Percentiles rank a stretch among this genome's conserved stretches.
phyloP scores from a whole-genome alignment of 2,797 vertebrate species.

The Balearica regulorum region DNA sequence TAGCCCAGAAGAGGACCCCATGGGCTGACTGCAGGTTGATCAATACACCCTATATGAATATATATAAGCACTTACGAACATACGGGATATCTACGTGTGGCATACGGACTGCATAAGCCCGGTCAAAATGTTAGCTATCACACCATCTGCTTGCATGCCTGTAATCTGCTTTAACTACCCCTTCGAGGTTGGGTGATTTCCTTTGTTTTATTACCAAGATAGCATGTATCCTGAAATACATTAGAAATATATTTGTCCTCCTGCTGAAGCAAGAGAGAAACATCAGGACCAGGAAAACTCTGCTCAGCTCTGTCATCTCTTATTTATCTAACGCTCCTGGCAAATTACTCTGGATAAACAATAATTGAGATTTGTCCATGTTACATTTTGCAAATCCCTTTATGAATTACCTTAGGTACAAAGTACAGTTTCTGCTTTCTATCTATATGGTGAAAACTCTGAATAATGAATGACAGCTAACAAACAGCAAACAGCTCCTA shows the following conservation, averaged over 20 bases:
- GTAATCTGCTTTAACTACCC: not conserved
- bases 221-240: not conserved
- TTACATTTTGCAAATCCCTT: not conserved
- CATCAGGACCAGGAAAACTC: not conserved
- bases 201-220: not conserved
- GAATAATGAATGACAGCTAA: not conserved
- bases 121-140: not conserved
- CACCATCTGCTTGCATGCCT: not conserved
- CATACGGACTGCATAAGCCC: not conserved
- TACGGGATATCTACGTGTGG: not conserved
- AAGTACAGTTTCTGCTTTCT: not conserved
- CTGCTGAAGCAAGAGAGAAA: not conserved
- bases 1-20: not conserved
- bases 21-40: not conserved
- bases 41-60: not conserved
- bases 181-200: not conserved
- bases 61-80: accelerated
- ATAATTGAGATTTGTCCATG: not conserved
- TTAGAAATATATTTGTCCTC: not conserved
- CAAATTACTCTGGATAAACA: not conserved
- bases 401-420: not conserved
- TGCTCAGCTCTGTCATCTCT: not conserved
- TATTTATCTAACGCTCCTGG: not conserved
- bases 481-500: not conserved
- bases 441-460: not conserved